Evolutionary conservation across 2,888 invertebrate species (phyloP).

Genomic region (Chalcosyrphus nemorum): DNA sequence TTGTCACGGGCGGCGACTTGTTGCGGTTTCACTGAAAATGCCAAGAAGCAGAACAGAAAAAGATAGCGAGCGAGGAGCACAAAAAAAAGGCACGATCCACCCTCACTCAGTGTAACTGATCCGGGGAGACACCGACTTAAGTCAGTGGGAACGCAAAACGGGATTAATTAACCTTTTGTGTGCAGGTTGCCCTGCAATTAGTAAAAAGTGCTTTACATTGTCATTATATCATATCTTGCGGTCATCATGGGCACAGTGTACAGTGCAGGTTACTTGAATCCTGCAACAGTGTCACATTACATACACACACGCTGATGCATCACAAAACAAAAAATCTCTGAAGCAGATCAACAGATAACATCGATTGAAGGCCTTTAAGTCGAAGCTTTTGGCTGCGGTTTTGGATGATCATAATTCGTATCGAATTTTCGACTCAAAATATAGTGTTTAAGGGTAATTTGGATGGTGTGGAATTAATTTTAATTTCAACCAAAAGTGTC

Average conservation of each 20-base stretch:
- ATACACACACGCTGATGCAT: slow-evolving; percentile 11
- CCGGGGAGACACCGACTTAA: slow-evolving; percentile 16
- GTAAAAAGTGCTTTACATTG: slow-evolving; percentile 50
- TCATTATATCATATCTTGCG: slow-evolving; percentile 61
- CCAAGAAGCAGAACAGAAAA: neutral
- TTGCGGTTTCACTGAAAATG: slow-evolving; percentile 47
- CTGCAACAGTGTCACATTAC: slow-evolving; percentile 47
- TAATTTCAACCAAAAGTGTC: neutral
- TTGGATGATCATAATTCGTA: slow-evolving; percentile 23
- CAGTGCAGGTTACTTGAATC: neutral
- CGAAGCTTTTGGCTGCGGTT: neutral
- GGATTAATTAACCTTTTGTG: slow-evolving; percentile 67
- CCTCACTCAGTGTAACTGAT: slow-evolving; percentile 67
- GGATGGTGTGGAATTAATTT: slow-evolving; percentile 28
- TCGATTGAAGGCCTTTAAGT: neutral
- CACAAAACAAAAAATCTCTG: neutral
- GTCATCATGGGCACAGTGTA: slow-evolving; percentile 18
- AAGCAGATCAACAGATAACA: slow-evolving; percentile 45
- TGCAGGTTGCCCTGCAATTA: slow-evolving; percentile 62
- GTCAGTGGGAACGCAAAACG: slow-evolving; percentile 40
- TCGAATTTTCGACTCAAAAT: slow-evolving; percentile 33
- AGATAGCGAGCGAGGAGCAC: too few relatives aligned
- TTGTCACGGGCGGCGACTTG: slow-evolving; percentile 39
- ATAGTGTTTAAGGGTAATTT: slow-evolving; percentile 61
- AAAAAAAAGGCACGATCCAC: slow-evolving; percentile 52